Conservation (phyloP, 2,113 vertebrate genomes). For the Regulus satrapa region DNA sequence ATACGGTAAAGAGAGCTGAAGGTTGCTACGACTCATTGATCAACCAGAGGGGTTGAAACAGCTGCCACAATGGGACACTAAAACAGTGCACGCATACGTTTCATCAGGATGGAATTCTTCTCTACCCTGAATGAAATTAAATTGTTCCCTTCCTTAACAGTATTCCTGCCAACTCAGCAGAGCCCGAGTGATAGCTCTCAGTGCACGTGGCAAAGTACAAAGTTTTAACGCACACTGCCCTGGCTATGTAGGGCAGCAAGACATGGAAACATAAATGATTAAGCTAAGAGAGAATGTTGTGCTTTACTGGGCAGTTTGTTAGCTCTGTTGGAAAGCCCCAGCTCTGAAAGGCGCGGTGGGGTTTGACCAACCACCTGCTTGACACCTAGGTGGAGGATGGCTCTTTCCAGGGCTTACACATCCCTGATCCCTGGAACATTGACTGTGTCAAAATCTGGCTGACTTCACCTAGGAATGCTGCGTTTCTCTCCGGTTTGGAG, state of each 20-base stretch:
- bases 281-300: background rate
- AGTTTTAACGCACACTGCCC: accelerated
- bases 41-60: background rate
- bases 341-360: background rate
- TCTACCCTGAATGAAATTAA: background rate
- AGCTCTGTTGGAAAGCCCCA: background rate
- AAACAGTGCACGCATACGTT: background rate
- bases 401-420: background rate
- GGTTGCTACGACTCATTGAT: accelerated
- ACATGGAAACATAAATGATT: background rate
- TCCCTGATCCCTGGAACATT: accelerated
- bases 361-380: accelerated
- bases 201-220: background rate
- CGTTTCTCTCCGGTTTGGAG: accelerated
- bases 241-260: background rate
- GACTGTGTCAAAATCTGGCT: background rate
- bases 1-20: background rate
- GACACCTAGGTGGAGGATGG: accelerated
- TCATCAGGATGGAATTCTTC: background rate
- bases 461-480: no score
- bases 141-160: background rate
- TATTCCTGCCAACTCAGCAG: background rate
- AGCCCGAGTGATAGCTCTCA: accelerated
- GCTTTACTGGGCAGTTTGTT: background rate
- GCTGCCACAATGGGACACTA: background rate